Evolutionary conservation across 2,888 invertebrate species (phyloP).

Genomic region (Folsomia manolachei): DNA sequence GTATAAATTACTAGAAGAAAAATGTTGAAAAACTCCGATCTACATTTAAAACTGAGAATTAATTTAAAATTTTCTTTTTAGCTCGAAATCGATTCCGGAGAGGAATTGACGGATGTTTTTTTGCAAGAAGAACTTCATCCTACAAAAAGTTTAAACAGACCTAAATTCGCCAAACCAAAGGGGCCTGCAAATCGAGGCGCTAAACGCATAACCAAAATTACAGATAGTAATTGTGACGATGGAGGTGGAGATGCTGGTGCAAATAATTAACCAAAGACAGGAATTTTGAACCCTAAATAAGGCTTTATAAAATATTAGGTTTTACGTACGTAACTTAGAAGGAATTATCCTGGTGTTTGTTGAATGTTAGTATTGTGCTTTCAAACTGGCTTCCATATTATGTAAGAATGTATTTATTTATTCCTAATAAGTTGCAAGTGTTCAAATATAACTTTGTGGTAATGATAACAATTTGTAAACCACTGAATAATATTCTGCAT

Average conservation of each 20-base stretch:
- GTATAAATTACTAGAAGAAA: constrained; percentile 58
- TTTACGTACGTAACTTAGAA: no score
- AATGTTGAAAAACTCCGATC: not conserved
- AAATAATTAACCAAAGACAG: no score
- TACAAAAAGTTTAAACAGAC: constrained; percentile 78
- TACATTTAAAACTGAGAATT: not conserved
- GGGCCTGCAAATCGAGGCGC: constrained; percentile 92
- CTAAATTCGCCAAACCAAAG: constrained; percentile 94
- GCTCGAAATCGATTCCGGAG: constrained; percentile 87
- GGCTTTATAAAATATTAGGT: no score
- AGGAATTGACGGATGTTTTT: constrained; percentile 84
- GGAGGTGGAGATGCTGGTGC: not conserved
- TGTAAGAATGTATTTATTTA: no score
- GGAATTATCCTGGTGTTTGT: no score
- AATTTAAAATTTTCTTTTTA: constrained; percentile 55
- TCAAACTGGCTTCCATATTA: no score
- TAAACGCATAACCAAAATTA: constrained; percentile 74
- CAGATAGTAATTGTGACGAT: not conserved
- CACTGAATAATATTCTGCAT: no score
- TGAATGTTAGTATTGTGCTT: no score
- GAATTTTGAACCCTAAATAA: no score
- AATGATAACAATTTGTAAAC: no score
- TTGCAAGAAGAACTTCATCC: constrained; percentile 93
- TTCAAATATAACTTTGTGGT: no score
- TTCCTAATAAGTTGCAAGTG: no score